Percentiles rank a stretch among this genome's conserved stretches.
Conservation (phyloP, 1,140 invertebrate species). For the Philopotamus ludificatus region DNA sequence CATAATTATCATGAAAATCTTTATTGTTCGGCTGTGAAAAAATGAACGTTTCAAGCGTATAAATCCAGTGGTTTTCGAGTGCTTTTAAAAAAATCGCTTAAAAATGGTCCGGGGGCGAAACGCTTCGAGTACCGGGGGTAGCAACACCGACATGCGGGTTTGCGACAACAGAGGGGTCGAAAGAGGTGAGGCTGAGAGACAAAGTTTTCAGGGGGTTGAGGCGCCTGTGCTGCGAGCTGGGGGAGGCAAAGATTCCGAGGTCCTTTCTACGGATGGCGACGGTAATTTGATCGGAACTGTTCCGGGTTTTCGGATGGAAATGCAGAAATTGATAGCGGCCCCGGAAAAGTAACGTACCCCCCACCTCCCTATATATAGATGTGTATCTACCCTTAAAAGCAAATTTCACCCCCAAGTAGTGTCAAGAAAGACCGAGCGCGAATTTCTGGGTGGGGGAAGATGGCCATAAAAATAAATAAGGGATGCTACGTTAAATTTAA, state of each 20-base stretch:
- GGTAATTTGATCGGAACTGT: conserved; percentile 29
- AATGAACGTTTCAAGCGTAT: background rate
- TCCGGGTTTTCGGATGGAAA: conserved; percentile 23
- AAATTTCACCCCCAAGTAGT: conserved; percentile 3
- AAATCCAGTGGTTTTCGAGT: background rate
- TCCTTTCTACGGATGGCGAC: background rate
- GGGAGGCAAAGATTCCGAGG: background rate
- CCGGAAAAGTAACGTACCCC: conserved; percentile 12
- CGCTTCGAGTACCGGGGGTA: background rate
- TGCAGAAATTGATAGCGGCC: conserved; percentile 28
- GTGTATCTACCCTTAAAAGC: conserved; percentile 15
- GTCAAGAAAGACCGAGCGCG: too few species aligned
- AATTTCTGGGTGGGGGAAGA: too few species aligned
- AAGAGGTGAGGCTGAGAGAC: background rate
- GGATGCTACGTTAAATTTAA: too few species aligned
- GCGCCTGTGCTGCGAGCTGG: background rate
- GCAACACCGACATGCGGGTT: background rate
- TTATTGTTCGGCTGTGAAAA: too few species aligned
- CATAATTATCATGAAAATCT: too few species aligned
- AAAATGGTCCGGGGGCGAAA: background rate
- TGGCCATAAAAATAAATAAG: too few species aligned
- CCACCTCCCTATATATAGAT: too few species aligned
- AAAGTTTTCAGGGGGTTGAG: background rate
- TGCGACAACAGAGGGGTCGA: background rate
- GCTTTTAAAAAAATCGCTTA: background rate